phyloP scores from a whole-genome alignment of 1,140 invertebrate genomes.

The Caenorhabditis tropicalis region DNA sequence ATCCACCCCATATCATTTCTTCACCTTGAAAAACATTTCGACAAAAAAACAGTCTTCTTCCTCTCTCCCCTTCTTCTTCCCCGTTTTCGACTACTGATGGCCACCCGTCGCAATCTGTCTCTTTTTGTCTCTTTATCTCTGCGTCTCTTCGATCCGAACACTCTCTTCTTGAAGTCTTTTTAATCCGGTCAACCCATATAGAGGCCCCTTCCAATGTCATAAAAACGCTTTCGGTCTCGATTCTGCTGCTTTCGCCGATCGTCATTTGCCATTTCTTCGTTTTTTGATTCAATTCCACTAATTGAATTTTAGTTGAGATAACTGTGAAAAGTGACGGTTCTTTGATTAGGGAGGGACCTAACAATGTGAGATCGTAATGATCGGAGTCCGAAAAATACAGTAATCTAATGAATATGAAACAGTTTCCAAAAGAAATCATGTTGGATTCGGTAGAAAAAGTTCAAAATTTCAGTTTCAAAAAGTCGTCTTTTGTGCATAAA shows the following conservation, averaged over 20 bases:
- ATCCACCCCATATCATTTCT: constrained; percentile 29
- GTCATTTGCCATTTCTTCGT: neutral
- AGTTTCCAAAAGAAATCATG: too few relatives aligned
- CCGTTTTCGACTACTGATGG: neutral
- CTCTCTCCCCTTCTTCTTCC: neutral
- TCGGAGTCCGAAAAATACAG: too few relatives aligned
- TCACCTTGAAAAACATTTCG: constrained; percentile 38
- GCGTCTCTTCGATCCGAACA: neutral
- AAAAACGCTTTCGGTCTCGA: neutral
- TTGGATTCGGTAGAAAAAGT: too few relatives aligned
- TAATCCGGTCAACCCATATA: constrained; percentile 44
- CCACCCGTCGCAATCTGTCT: constrained; percentile 31
- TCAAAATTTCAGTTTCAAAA: too few relatives aligned
- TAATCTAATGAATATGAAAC: too few relatives aligned
- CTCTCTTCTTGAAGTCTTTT: neutral
- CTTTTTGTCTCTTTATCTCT: constrained; percentile 29
- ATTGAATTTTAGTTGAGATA: too few relatives aligned
- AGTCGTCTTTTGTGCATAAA: too few relatives aligned
- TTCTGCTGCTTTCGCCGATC: neutral
- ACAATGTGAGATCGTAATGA: too few relatives aligned
- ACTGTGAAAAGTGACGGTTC: too few relatives aligned
- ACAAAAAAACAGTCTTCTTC: constrained; percentile 1
- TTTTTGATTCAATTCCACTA: too few relatives aligned
- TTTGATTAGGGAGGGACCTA: too few relatives aligned
- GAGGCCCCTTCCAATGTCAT: neutral